Conservation (phyloP, 2,888 invertebrate genomes). For the Zootermopsis nevadensis region DNA sequence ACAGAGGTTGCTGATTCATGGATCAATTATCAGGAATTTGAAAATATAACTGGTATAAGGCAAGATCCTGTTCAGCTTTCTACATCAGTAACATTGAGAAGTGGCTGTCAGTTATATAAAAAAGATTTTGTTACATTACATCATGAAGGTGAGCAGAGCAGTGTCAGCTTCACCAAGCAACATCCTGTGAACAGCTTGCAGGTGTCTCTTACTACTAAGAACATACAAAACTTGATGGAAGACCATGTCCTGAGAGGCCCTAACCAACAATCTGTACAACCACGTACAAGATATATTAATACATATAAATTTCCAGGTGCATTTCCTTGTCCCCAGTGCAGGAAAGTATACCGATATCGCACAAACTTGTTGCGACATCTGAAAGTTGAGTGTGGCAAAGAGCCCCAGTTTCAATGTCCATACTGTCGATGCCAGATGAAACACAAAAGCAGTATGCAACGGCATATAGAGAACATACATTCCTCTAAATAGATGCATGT, state of each 20-base stretch:
- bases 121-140: neutral
- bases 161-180: neutral
- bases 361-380: constrained; percentile 57
- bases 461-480: constrained; percentile 43
- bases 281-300: neutral
- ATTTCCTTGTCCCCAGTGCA: constrained; percentile 45
- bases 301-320: constrained; percentile 16
- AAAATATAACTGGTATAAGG: neutral
- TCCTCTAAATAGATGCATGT: neutral
- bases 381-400: constrained; percentile 58
- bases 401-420: constrained; percentile 64
- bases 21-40: constrained; percentile 6
- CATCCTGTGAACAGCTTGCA: neutral
- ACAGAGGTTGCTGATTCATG: neutral
- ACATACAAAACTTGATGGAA: neutral
- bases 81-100: neutral
- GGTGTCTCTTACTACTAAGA: neutral
- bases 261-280: neutral
- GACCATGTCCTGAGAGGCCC: neutral
- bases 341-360: constrained; percentile 45
- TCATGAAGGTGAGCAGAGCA: neutral
- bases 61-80: neutral
- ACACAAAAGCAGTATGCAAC: constrained; percentile 48
- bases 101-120: neutral
- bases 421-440: constrained; percentile 48